Base-by-base conservation (phyloP, 2,888 invertebrate species). In the Thecocarcelia acutangulata region DNA sequence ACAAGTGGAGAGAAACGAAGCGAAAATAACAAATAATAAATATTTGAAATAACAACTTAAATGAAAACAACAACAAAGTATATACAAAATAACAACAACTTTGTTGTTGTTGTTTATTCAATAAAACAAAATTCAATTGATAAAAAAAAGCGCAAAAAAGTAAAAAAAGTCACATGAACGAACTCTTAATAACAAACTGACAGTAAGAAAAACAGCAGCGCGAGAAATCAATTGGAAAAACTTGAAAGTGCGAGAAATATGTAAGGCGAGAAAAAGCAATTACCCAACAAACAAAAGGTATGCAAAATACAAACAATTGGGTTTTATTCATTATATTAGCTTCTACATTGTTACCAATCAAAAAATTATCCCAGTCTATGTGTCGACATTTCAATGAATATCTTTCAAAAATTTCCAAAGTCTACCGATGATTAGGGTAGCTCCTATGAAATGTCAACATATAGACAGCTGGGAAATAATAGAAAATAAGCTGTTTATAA, bases 111-210 rank as follows among this genome's bases (percentile, higher is more conserved):
- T 70, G 54, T 75, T 82, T 74, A 75, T 52, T 42, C 58, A 78
- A 64, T 68, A 61, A 76, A 68, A 63, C 56, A 64, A 63, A 64
- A 66, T 59, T 70, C 59, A 75, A 78, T 66, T 78, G 64, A 64
- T 69, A 56, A 33, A 58, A 46, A 50, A 63, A 81, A 73, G 72
- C 69, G 76, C 37, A 72, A 80, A 80, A 66, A 52, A 42, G 50
- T 2, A 73, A 63, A 73, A 66, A 50, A 4, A 24, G 40, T 44
- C 68, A 69, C 68, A 56, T 56, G 28, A 69, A 69, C 19, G 28
- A 69, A 69, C 19, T 28, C 28, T n/a, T 19, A 68, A 66, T 17
- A 54, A 19, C 12, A 61, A 48, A 63, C 17, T 17, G 48, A 42
- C 13, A 8, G 50, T 11, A 58, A 15, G 44, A 37, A 37, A 13